phyloP scores from a whole-genome alignment of 2,888 invertebrate genomes.

The Tipula confusa region DNA sequence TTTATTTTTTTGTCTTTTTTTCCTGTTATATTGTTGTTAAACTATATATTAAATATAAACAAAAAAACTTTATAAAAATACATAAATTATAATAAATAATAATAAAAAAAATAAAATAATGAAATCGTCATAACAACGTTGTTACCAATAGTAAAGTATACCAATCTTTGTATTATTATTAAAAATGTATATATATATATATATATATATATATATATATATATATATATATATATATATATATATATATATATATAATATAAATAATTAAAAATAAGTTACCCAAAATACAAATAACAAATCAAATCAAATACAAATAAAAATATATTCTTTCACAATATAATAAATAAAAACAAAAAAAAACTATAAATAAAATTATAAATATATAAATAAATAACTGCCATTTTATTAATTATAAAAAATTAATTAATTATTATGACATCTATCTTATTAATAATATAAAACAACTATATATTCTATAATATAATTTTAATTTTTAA shows the following conservation, averaged over 20 bases:
- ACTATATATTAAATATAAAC: not conserved
- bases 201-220: too few relatives aligned
- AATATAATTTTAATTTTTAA: not conserved
- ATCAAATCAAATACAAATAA: not conserved
- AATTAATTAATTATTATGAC: conserved; percentile 1
- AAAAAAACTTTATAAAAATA: not conserved
- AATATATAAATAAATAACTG: conserved; percentile 3
- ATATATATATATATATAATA: too few relatives aligned
- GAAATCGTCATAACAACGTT: conserved; percentile 3
- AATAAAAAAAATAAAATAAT: not conserved
- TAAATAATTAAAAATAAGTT: conserved; percentile 5
- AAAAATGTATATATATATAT: too few relatives aligned
- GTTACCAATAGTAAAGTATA: conserved; percentile 25
- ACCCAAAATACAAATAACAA: not conserved
- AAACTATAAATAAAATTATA: not conserved
- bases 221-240: too few relatives aligned
- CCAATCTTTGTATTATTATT: conserved; percentile 20
- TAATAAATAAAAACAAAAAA: not conserved
- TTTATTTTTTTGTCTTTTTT: not conserved
- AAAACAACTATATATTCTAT: not conserved
- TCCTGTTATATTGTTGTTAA: conserved; percentile 15
- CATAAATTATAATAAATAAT: not conserved
- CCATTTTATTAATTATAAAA: conserved; percentile 10
- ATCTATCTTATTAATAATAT: not conserved
- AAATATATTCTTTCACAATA: conserved; percentile 25